Conservation (phyloP, 1,140 invertebrate species). For the Drosophila navojoa region DNA sequence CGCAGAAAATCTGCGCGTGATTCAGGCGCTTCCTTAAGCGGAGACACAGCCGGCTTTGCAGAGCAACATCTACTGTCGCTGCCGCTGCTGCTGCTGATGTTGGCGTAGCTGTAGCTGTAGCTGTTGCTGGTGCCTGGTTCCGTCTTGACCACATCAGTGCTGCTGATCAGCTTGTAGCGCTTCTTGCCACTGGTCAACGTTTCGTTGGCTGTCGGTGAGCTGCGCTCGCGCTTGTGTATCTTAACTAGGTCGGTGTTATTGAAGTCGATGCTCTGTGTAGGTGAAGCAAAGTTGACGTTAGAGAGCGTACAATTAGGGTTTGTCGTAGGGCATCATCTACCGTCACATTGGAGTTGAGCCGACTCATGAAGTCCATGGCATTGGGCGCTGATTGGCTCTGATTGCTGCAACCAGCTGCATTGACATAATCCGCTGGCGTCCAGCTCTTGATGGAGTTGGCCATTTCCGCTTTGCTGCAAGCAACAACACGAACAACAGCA, state of each 20-base stretch:
- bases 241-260: constrained; percentile 60
- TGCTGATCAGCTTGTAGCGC: constrained; percentile 66
- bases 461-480: constrained; percentile 81
- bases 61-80: background rate
- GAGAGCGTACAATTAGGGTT: too few relatives aligned
- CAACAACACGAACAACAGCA: too few relatives aligned
- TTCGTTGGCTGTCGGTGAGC: constrained; percentile 47
- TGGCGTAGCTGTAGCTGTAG: background rate
- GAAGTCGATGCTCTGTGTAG: constrained; percentile 68
- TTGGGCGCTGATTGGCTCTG: constrained; percentile 78
- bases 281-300: background rate
- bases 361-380: constrained; percentile 86
- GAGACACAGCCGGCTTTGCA: background rate
- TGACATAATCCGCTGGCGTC: constrained; percentile 81
- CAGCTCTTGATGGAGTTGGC: constrained; percentile 85
- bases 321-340: constrained; percentile 17
- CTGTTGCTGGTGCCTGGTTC: constrained; percentile 27
- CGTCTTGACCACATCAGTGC: constrained; percentile 32
- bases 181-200: constrained; percentile 43
- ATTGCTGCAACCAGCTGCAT: constrained; percentile 60
- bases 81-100: background rate
- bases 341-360: constrained; percentile 84
- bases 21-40: constrained; percentile 53
- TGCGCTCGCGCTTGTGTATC: constrained; percentile 76
- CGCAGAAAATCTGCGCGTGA: constrained; percentile 79